phyloP scores from a whole-genome alignment of 2,797 vertebrate genomes.

The Dermochelys coriacea region DNA sequence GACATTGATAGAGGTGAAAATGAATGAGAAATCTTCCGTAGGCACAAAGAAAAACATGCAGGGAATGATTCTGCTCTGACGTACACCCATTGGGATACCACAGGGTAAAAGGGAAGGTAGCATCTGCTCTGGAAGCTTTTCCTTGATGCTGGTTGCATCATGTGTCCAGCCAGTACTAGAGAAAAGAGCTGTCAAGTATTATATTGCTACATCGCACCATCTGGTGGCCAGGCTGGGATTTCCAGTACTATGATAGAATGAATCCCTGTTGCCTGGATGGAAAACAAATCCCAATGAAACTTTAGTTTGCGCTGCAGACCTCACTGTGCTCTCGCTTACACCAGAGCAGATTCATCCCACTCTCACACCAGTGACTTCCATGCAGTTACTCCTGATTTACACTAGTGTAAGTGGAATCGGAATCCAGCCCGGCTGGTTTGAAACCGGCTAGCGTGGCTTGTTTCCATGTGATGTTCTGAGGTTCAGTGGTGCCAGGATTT shows the following conservation, averaged over 20 bases:
- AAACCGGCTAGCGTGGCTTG: background rate
- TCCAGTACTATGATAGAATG: background rate
- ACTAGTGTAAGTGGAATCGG: background rate
- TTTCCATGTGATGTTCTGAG: background rate
- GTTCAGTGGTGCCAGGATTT: background rate
- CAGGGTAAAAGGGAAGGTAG: background rate
- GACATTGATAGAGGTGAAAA: fast-evolving
- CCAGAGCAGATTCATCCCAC: background rate
- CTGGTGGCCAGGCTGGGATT: background rate
- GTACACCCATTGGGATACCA: background rate
- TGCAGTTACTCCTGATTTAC: background rate
- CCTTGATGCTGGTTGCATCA: background rate
- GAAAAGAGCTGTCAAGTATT: background rate
- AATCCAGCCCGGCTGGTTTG: background rate
- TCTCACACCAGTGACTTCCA: background rate
- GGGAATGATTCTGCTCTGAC: fast-evolving
- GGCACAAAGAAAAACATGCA: fast-evolving
- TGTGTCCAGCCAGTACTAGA: no score
- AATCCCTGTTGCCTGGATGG: background rate
- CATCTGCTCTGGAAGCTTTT: background rate
- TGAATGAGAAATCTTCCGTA: fast-evolving
- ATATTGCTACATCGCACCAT: background rate
- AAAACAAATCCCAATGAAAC: background rate
- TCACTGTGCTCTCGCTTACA: background rate
- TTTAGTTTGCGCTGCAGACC: background rate